Base-by-base conservation (phyloP, 2,113 vertebrate species). In the Trochalopteron elliotii region DNA sequence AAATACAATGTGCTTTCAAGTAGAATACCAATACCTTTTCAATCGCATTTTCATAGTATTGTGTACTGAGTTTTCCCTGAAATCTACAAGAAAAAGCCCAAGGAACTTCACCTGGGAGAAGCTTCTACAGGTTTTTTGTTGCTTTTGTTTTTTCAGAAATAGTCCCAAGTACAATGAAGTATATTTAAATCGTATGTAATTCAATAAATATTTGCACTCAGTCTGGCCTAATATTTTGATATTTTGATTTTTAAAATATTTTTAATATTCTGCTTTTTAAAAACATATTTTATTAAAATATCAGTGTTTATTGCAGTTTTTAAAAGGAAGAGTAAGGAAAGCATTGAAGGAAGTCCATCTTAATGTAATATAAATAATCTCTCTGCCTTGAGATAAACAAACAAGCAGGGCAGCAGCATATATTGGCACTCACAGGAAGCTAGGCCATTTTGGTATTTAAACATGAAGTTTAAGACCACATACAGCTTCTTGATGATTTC, bases 311-410 rank as follows among this genome's bases (percentile, higher is more conserved):
- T 45, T 90, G 94, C 76, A 16, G 31, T 59, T 88, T 92, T 49
- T 93, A 84, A 94, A 94, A 90, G 1, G 50, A 85, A 93, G 79
- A 18, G 55, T 86, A 90, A 94, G 27, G 21, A 63, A 96, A 90
- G 2, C 27, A 53, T 90, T 88, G 42, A 44, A 44, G 16, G 42
- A 44, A 74, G 33, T 84, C 24, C 92, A 86, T 11, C 2, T 15
- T 63, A 92, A 84, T 31, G 44, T 19, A 83, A 28, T 57, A n/a
- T 59, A 90, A 89, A 65, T 93, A 60, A 85, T 21, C 60, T 83
- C 74, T 79, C 75, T 52, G 65, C 15, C 30, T 31, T 15, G 84
- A 63, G 28, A 64, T 53, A 83, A 91, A 84, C 11, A 87, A 93
- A 86, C 83, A 97, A 89, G 28, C 8, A 50, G 23, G 6, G 9